phyloP scores from a whole-genome alignment of 2,797 vertebrate genomes.

The Scolopax rusticola region DNA sequence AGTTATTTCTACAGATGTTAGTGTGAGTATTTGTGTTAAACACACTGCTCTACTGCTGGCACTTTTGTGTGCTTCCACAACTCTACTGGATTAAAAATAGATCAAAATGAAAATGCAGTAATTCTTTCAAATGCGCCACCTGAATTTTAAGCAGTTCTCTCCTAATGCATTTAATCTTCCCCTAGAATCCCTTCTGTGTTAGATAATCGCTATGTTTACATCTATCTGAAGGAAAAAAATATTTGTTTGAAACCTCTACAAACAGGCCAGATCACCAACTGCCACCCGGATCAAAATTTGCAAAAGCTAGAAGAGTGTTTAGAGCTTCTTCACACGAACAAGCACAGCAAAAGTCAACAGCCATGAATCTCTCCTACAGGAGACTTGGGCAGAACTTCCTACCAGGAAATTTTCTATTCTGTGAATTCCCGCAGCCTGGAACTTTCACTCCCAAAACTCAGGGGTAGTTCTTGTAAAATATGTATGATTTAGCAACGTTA shows the following conservation, averaged over 20 bases:
- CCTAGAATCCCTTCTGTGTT: background rate
- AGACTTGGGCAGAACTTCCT: background rate
- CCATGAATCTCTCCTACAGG: background rate
- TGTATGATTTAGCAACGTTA: background rate
- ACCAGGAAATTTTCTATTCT: background rate
- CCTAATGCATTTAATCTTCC: constrained; percentile 21
- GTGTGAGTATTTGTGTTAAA: background rate
- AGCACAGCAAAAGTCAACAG: background rate
- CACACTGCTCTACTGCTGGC: background rate
- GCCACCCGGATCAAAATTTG: constrained; percentile 19
- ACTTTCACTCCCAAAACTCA: background rate
- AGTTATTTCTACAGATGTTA: constrained; percentile 4
- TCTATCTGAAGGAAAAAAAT: background rate
- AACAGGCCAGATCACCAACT: background rate
- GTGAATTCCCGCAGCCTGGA: background rate
- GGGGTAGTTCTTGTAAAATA: background rate
- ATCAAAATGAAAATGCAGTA: background rate
- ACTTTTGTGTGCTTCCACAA: background rate
- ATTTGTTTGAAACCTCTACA: background rate
- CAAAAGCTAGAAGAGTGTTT: background rate
- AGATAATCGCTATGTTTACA: constrained; percentile 44
- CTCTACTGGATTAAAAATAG: constrained; percentile 42
- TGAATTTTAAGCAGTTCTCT: constrained; percentile 49
- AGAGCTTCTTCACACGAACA: background rate
- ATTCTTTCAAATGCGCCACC: constrained; percentile 18